Conservation (phyloP, 2,888 invertebrate species). For the Spodoptera picta region DNA sequence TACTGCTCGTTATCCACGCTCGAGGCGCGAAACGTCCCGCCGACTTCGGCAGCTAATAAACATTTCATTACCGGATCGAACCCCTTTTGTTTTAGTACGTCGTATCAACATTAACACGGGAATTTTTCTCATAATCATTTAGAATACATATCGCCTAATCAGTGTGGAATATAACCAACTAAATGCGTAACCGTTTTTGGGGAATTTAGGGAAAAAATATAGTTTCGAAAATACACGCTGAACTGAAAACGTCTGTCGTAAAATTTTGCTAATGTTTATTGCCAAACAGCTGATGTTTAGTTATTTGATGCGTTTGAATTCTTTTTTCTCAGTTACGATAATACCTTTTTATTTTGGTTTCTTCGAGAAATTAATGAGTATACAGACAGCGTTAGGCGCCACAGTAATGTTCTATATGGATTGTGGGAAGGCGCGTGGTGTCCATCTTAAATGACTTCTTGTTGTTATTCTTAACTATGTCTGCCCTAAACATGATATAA, state of each 20-base stretch:
- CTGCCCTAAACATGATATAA: slow-evolving; percentile 10
- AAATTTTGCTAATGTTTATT: slow-evolving; percentile 39
- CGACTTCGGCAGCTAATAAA: slow-evolving; percentile 73
- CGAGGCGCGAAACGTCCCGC: slow-evolving; percentile 66
- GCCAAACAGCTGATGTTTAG: slow-evolving; percentile 33
- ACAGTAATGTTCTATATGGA: slow-evolving; percentile 26
- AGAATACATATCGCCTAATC: slow-evolving; percentile 28
- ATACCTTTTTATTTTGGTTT: slow-evolving; percentile 12
- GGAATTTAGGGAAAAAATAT: slow-evolving; percentile 28
- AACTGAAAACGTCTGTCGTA: slow-evolving; percentile 32
- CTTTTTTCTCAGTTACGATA: slow-evolving; percentile 1
- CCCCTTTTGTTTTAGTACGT: slow-evolving; percentile 61
- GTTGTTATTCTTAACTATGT: slow-evolving; percentile 22
- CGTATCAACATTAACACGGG: slow-evolving; percentile 47
- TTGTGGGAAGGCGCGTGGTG: slow-evolving; percentile 6
- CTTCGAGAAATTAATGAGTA: slow-evolving; percentile 33
- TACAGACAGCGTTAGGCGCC: slow-evolving; percentile 23
- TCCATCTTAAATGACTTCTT: slow-evolving; percentile 24
- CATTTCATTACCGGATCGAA: slow-evolving; percentile 67
- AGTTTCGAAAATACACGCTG: slow-evolving; percentile 29
- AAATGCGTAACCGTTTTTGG: slow-evolving; percentile 37
- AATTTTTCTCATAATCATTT: slow-evolving; percentile 51
- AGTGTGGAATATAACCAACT: slow-evolving; percentile 36
- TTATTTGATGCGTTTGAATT: slow-evolving; percentile 13
- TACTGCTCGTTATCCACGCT: slow-evolving; percentile 80